A percentile compares a stretch with the other conserved stretches of the same genome.
phyloP scores from a whole-genome alignment of 2,113 vertebrate species.

The Sorex araneus region DNA sequence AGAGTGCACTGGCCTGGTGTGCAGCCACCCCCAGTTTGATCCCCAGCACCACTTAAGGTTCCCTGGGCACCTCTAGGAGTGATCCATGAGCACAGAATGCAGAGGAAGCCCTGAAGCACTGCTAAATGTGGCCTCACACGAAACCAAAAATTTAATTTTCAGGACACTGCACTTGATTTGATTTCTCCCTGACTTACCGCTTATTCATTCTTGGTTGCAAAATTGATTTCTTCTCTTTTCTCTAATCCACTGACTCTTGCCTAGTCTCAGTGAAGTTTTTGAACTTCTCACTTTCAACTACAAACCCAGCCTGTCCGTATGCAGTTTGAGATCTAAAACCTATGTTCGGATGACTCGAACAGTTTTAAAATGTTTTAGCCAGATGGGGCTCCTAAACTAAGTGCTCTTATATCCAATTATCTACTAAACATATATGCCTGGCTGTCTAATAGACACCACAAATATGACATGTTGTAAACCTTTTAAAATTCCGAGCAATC shows the following conservation, averaged over 20 bases:
- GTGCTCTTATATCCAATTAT: neutral
- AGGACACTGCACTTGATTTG: neutral
- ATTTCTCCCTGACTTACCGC: neutral
- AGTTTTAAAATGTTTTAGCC: neutral
- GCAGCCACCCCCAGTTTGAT: too few relatives aligned
- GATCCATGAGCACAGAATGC: too few relatives aligned
- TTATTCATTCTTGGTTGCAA: neutral
- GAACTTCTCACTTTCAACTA: neutral
- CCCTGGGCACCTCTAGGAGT: too few relatives aligned
- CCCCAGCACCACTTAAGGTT: too few relatives aligned
- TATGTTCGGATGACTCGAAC: neutral
- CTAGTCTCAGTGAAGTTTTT: neutral
- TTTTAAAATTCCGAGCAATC: conserved; percentile 17
- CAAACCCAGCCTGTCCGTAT: neutral
- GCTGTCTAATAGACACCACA: neutral
- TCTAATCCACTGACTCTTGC: neutral
- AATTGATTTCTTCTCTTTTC: neutral
- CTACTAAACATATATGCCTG: neutral
- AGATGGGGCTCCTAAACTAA: neutral
- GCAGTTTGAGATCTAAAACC: neutral
- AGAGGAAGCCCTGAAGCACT: too few relatives aligned
- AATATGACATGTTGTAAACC: neutral
- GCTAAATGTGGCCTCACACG: too few relatives aligned
- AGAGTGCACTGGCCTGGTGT: too few relatives aligned
- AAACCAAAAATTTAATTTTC: neutral